Percentiles rank a stretch among this genome's conserved stretches.
Evolutionary conservation across 2,113 vertebrate genomes (phyloP).

Genomic region (Stercorarius parasiticus): DNA sequence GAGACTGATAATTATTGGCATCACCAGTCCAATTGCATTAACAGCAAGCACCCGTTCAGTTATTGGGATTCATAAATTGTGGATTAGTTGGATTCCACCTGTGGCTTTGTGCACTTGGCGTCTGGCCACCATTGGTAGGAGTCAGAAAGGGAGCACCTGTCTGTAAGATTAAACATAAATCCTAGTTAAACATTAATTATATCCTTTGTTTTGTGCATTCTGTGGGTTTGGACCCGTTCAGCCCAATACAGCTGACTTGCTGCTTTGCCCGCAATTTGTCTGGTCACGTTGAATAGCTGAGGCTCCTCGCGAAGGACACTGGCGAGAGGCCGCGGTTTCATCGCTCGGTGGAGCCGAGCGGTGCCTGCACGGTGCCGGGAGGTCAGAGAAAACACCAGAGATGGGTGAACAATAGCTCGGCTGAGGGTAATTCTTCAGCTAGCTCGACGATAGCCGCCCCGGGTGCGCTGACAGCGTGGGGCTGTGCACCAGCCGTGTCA

Average conservation of each 20-base stretch:
- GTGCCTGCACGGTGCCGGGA: neutral
- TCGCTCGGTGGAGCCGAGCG: neutral
- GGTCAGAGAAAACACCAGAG: neutral
- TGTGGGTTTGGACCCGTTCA: constrained; percentile 37
- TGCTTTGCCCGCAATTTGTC: neutral
- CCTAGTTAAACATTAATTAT: constrained; percentile 67
- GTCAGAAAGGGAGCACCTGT: constrained; percentile 66
- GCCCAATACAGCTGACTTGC: constrained; percentile 9
- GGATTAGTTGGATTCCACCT: constrained; percentile 55
- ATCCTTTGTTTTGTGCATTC: constrained; percentile 37
- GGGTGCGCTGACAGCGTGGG: neutral
- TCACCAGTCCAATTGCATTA: neutral
- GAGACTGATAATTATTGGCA: neutral
- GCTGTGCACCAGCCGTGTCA: neutral
- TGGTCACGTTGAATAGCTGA: neutral
- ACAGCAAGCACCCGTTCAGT: neutral
- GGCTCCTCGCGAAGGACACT: neutral
- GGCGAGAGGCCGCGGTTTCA: neutral
- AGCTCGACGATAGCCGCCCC: neutral
- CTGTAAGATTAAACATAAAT: constrained; percentile 33
- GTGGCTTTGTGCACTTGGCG: constrained; percentile 66
- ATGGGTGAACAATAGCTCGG: neutral
- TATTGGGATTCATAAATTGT: neutral
- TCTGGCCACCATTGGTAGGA: constrained; percentile 19
- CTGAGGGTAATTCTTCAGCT: neutral